A percentile compares a stretch with the other conserved stretches of the same genome.
Conservation (phyloP, 1,140 invertebrate species). For the Brachionus calyciflorus region DNA sequence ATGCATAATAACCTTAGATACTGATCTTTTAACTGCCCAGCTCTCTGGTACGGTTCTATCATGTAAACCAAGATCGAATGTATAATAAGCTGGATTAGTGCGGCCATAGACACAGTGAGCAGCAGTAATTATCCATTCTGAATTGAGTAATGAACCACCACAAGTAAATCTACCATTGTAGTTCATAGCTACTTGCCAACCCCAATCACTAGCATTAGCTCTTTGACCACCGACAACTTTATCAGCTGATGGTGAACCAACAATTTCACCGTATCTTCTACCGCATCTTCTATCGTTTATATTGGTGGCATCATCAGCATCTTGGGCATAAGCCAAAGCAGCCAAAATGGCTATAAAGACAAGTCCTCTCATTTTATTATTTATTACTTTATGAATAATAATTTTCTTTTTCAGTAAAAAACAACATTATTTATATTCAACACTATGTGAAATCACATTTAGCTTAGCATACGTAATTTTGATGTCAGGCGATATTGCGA, state of each 20-base stretch:
- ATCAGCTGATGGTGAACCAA: background rate
- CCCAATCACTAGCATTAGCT: slow-evolving; percentile 39
- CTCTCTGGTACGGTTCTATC: background rate
- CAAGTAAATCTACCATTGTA: slow-evolving; percentile 5
- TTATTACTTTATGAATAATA: too few species aligned
- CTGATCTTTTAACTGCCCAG: slow-evolving; percentile 29
- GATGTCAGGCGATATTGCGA: too few species aligned
- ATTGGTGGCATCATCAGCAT: background rate
- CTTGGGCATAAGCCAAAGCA: background rate
- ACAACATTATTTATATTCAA: too few species aligned
- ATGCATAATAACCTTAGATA: slow-evolving; percentile 16
- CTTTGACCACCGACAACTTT: slow-evolving; percentile 24
- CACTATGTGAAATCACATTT: too few species aligned
- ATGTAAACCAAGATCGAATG: slow-evolving; percentile 40
- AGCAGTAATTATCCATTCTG: slow-evolving; percentile 68
- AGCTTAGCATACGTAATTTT: too few species aligned
- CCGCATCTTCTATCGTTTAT: slow-evolving; percentile 6
- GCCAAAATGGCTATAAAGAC: background rate
- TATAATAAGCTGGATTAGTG: background rate
- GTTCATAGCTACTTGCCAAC: slow-evolving; percentile 45
- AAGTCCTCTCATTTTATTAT: slow-evolving; percentile 14
- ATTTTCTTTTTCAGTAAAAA: too few species aligned
- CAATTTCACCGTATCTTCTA: slow-evolving; percentile 9
- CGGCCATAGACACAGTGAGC: slow-evolving; percentile 64
- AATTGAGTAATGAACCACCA: slow-evolving; percentile 65